Evolutionary conservation across 2,113 vertebrate genomes (phyloP), one percentile per base, ranked within the genome.

Genomic region (Podarcis muralis): DNA sequence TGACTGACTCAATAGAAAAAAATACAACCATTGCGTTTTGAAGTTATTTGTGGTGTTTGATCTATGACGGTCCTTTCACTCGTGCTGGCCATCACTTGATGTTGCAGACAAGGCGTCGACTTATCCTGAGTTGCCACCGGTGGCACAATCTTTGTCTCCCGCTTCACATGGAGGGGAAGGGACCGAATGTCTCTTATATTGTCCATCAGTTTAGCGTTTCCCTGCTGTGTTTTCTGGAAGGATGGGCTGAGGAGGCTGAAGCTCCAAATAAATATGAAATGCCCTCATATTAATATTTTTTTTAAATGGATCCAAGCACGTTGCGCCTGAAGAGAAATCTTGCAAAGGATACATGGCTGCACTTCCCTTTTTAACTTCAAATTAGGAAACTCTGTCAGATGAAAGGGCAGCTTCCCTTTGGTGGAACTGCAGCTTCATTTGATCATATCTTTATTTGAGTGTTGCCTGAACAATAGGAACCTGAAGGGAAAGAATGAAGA

Each of bases 361-460:
- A 43, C 1, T 35, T 20, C 32, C n/a, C 72, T 85, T 25, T 92
- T 83, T 53, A 5, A 77, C 81, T 92, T 88, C 90, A 92, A 87
- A 94, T 89, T 69, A 87, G 72, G 84, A 65, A 88, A 6, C 84
- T 77, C 65, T 83, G 85, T 84, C 65, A 85, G 92, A 89, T 87
- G 91, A 91, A 59, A 2, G 76, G 90, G 88, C 87, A 91, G 90
- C 88, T 91, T 57, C 12, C 37, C 89, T 94, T 93, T 91, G 91
- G 84, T 88, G 88, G 88, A 92, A 74, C 71, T 37, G 2, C 9
- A 16, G 68, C 13, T 35, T 40, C 53, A n/a, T 89, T 85, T 84
- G 90, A 94, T 87, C 15, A 0, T 84, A 83, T 89, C 69, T 92
- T 91, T 48, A 88, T 79, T 65, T 48, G 82, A 89, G 90, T 88